Evolutionary conservation across 2,888 invertebrate species (phyloP).

Genomic region (Trissolcus japonicus): DNA sequence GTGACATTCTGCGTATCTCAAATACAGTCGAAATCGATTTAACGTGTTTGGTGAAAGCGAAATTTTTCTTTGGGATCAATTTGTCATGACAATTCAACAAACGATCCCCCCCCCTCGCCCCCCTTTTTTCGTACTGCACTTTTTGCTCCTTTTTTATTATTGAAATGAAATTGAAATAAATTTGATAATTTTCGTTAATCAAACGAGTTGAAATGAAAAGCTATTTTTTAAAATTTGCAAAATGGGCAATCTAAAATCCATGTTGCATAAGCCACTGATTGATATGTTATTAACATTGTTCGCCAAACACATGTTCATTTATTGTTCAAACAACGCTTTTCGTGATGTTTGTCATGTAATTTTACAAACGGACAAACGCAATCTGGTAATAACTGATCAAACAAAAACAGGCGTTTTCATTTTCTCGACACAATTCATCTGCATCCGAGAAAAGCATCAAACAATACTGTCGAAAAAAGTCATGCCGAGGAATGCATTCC

Average conservation of each 20-base stretch:
- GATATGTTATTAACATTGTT: slow-evolving; percentile 17
- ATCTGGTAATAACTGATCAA: slow-evolving; percentile 27
- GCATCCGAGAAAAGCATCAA: too few species aligned
- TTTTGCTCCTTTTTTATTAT: neutral
- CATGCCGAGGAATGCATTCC: neutral
- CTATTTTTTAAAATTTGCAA: neutral
- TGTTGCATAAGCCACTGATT: slow-evolving; percentile 6
- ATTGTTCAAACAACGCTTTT: slow-evolving; percentile 37
- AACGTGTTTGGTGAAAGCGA: slow-evolving; percentile 1
- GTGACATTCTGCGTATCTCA: slow-evolving; percentile 37
- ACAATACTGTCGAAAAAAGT: too few species aligned
- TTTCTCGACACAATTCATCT: slow-evolving; percentile 36
- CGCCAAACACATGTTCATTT: slow-evolving; percentile 26
- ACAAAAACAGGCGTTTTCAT: slow-evolving; percentile 36
- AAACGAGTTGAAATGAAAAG: too few species aligned
- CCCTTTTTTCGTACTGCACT: neutral
- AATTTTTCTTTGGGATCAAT: slow-evolving; percentile 35
- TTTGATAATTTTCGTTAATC: too few species aligned
- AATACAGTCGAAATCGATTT: slow-evolving; percentile 34
- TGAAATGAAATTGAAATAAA: neutral
- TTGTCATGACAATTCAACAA: slow-evolving; percentile 11
- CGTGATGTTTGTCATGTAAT: slow-evolving; percentile 26
- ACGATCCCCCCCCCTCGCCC: neutral
- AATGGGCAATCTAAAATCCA: slow-evolving; percentile 2
- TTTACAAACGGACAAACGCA: slow-evolving; percentile 24